Percentiles rank a stretch among this genome's conserved stretches.
Evolutionary conservation across 2,797 vertebrate species (phyloP).

Genomic region (Acanthurus leucopareius): DNA sequence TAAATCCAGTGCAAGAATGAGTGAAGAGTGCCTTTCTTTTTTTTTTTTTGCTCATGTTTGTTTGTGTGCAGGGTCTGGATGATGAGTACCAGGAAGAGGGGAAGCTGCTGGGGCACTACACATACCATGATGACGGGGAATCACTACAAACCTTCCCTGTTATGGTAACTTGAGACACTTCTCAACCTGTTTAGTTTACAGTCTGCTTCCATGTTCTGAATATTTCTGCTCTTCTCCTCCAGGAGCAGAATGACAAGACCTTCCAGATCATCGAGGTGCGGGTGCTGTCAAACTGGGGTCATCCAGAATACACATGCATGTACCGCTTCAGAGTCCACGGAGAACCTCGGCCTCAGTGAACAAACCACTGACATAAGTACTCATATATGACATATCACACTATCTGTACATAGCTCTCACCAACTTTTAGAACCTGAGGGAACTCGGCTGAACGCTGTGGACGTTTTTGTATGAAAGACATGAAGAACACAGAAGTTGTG

Average conservation of each 20-base stretch:
- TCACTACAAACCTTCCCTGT: conserved; percentile 92
- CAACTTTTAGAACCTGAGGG: conserved; percentile 49
- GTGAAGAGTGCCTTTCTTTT: neutral
- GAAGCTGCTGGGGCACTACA: conserved; percentile 89
- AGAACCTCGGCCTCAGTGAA: conserved; percentile 83
- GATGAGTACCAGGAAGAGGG: conserved; percentile 94
- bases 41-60: conserved; percentile 1
- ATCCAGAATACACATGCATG: conserved; percentile 94
- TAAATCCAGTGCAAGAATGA: neutral
- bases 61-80: conserved; percentile 89
- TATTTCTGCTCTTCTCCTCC: conserved; percentile 31
- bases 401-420: conserved; percentile 80
- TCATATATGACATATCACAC: conserved; percentile 52
- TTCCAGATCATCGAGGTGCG: conserved; percentile 96
- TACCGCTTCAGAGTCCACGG: conserved; percentile 97
- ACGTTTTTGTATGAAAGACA: conserved; percentile 55
- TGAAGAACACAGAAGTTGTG: conserved; percentile 40
- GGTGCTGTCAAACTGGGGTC: conserved; percentile 96
- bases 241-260: conserved; percentile 86
- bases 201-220: neutral
- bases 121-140: conserved; percentile 91
- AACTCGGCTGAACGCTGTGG: conserved; percentile 39
- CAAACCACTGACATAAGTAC: conserved; percentile 5
- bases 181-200: accelerated
- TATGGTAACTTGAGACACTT: conserved; percentile 80